Evolutionary conservation across 2,797 vertebrate genomes (phyloP).

Genomic region (Halcyon leucocephala): DNA sequence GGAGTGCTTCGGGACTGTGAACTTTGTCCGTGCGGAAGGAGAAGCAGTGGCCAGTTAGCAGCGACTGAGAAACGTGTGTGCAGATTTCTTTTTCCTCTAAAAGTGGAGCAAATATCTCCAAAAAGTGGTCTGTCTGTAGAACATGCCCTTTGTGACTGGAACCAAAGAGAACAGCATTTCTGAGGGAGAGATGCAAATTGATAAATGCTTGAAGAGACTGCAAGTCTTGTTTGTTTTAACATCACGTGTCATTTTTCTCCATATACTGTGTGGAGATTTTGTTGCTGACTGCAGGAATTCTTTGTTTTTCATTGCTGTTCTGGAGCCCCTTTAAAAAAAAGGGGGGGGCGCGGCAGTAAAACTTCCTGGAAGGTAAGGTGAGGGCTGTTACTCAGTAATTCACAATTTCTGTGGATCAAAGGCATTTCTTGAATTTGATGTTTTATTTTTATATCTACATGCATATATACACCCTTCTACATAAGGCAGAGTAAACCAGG

Average conservation of each 20-base stretch:
- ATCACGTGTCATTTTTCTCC: not conserved
- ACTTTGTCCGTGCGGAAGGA: fast-evolving
- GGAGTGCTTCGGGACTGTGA: not conserved
- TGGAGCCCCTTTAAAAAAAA: not conserved
- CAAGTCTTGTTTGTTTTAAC: not conserved
- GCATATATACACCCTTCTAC: not conserved
- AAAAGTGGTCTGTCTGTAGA: not conserved
- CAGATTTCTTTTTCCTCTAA: not conserved
- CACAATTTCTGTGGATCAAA: not conserved
- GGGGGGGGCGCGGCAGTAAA: not conserved
- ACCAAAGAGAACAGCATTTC: not conserved
- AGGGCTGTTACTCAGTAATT: not conserved
- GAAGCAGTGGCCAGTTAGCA: not conserved
- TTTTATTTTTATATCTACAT: not conserved
- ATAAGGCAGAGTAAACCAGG: not conserved
- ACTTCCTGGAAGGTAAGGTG: not conserved
- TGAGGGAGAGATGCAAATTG: not conserved
- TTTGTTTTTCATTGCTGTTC: not conserved
- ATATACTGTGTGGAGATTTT: not conserved
- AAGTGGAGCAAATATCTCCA: not conserved
- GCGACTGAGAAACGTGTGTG: fast-evolving
- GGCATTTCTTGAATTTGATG: not conserved
- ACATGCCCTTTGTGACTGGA: not conserved
- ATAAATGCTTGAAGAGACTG: not conserved
- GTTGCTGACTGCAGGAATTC: not conserved